Percentiles rank a stretch among this genome's conserved stretches.
These are phyloP conservation scores for Rutilus rutilus DNA, from an alignment of 2,113 vertebrate genomes.

Conservation along the genomic window DNA sequence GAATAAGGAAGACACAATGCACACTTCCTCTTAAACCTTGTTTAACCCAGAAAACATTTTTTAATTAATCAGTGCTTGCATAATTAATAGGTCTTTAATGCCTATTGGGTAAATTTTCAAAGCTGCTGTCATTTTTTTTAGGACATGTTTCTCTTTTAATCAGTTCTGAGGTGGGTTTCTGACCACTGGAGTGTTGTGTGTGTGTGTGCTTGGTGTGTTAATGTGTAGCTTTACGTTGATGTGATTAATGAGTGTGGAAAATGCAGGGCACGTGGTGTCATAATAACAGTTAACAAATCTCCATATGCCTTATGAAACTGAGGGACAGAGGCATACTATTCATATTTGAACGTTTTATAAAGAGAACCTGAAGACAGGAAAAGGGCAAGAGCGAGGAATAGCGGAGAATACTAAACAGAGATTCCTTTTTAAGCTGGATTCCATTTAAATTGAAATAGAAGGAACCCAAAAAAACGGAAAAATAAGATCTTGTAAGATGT, in stretches of 20 bases:
- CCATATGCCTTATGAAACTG: neutral
- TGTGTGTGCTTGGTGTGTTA: neutral
- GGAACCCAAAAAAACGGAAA: neutral
- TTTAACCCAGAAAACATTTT: neutral
- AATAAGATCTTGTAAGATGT: conserved; percentile 28
- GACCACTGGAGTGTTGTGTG: conserved; percentile 25
- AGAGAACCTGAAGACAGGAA: conserved; percentile 1
- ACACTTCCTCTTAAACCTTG: neutral
- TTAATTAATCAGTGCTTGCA: conserved; percentile 31
- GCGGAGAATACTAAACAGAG: neutral
- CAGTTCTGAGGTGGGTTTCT: conserved; percentile 21
- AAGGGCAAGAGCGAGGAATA: neutral
- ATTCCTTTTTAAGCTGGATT: neutral
- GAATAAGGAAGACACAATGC: neutral
- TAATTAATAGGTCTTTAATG: conserved; percentile 13
- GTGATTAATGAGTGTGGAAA: conserved; percentile 37
- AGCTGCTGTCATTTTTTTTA: neutral
- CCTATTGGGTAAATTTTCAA: neutral
- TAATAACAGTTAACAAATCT: conserved; percentile 47
- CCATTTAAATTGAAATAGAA: neutral
- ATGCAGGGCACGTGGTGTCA: conserved; percentile 25
- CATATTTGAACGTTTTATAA: neutral
- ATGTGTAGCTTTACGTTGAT: conserved; percentile 7
- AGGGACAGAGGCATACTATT: neutral
- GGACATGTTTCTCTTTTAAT: neutral